Evolutionary conservation across 2,888 invertebrate species (phyloP), one percentile per base, ranked within the genome.

Genomic region (Leptinotarsa juncta): DNA sequence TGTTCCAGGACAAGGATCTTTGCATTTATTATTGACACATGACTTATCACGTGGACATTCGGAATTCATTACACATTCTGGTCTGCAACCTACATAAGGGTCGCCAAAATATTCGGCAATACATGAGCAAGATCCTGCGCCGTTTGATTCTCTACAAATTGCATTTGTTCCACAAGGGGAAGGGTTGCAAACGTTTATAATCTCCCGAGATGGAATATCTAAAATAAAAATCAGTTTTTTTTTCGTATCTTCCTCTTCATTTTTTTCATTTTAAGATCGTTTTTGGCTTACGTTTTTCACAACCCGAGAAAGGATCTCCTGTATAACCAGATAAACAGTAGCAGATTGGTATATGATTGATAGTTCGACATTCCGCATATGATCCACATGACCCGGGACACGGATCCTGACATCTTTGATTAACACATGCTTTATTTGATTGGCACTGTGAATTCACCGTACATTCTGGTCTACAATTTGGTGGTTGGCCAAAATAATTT

Each of bases 151-250:
- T 87, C 92, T 94, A 88, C 97, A 97, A 81, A 94, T 88, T 69
- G 97, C 95, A 86, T 96, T 96, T 50, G 93, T 91, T 74, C 96
- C 96, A 87, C 97, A 97, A 62, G 96, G 96, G 72, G 95, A 94
- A 79, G 94, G 94, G 85, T 94, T 91, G 87, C 96, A 96, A 79
- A 95, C 96, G 88, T 91, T 89, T 81, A 87, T 85, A 55, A 89
- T 87, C 82, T 89, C 87, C 82, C 90, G 90, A 62, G 87, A 84
- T 51, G 91, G 90, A 86, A 91, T 90, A 81, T 91, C 90, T 81
- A 77, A 81, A 83, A 83, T 26, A 65, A 23, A 74, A 73, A 50
- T 50, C n/a, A n/a, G 57, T 12, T 7, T 66, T 18, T 49, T 42
- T 69, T 65, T 10, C 16, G 20, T 70, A 51, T 16, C 26, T 50